These are phyloP conservation scores for Zygothrica quintamaculata DNA, from an alignment of 2,888 invertebrate species.

Conservation along the genomic window DNA sequence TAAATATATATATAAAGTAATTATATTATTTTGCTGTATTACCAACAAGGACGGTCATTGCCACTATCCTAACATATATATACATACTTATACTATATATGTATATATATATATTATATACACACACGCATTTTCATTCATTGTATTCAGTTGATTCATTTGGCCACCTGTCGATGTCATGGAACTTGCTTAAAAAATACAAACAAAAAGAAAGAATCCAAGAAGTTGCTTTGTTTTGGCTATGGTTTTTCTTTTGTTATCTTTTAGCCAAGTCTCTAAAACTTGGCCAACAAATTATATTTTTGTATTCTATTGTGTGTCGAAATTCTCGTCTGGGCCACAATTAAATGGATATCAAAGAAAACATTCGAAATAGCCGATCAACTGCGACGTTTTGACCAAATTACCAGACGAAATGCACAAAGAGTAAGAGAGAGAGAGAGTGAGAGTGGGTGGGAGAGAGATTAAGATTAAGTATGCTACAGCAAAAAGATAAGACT, in stretches of 20 bases:
- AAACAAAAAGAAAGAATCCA: too few species aligned
- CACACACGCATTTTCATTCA: too few species aligned
- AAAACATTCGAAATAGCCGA: constrained; percentile 9
- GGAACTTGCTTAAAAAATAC: neutral
- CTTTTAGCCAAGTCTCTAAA: constrained; percentile 10
- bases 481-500: too few species aligned
- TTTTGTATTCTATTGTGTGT: constrained; percentile 35
- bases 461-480: constrained; percentile 1
- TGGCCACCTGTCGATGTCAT: neutral
- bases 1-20: constrained; percentile 30
- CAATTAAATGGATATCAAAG: constrained; percentile 44
- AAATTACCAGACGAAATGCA: constrained; percentile 6
- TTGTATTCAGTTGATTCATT: too few species aligned
- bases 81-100: neutral
- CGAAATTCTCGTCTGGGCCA: constrained; percentile 29
- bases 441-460: neutral
- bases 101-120: neutral
- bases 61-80: neutral
- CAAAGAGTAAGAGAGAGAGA: constrained; percentile 14
- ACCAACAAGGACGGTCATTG: constrained; percentile 35
- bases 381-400: constrained; percentile 43
- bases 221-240: too few species aligned
- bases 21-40: neutral
- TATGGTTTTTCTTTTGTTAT: too few species aligned
- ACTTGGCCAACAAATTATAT: constrained; percentile 8